These are phyloP conservation scores for Solenopsis invicta DNA, from an alignment of 1,140 invertebrate species.

Conservation along the genomic window DNA sequence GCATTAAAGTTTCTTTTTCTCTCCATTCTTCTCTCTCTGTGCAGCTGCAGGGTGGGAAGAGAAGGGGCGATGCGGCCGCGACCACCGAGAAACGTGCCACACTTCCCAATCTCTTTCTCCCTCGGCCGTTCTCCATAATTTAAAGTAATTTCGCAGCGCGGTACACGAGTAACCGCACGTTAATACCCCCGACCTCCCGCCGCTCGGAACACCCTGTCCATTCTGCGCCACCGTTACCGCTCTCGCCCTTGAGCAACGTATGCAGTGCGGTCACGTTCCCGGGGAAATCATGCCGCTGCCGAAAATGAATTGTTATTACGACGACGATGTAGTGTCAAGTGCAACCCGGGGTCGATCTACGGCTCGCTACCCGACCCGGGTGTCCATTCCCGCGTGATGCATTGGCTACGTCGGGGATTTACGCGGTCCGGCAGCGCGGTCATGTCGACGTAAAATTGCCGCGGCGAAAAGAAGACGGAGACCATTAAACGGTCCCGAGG, in stretches of 20 bases:
- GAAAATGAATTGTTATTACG: conserved; percentile 65
- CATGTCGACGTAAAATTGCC: conserved; percentile 25
- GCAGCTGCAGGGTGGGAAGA: not conserved
- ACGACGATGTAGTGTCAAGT: conserved; percentile 62
- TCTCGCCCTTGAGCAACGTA: conserved; percentile 59
- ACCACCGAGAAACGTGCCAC: conserved; percentile 47
- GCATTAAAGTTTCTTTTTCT: conserved; percentile 52
- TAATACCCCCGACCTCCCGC: conserved; percentile 17
- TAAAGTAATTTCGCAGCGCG: conserved; percentile 59
- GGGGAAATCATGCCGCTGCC: conserved; percentile 62
- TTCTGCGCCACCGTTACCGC: conserved; percentile 29
- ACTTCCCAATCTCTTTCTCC: conserved; percentile 54
- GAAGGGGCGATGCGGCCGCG: not conserved
- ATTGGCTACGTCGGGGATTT: conserved; percentile 41
- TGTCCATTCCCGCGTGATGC: conserved; percentile 54
- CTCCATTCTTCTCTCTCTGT: conserved; percentile 12
- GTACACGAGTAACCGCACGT: conserved; percentile 50
- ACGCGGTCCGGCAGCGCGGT: not conserved
- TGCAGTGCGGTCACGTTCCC: conserved; percentile 61
- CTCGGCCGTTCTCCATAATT: conserved; percentile 57
- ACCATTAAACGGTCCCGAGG: not conserved
- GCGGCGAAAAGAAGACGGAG: conserved; percentile 1
- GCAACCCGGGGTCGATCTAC: conserved; percentile 50
- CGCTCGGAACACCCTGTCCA: not conserved
- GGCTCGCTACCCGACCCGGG: conserved; percentile 41